Conservation (phyloP, 2,113 vertebrate genomes). For the Pelusios castaneus region DNA sequence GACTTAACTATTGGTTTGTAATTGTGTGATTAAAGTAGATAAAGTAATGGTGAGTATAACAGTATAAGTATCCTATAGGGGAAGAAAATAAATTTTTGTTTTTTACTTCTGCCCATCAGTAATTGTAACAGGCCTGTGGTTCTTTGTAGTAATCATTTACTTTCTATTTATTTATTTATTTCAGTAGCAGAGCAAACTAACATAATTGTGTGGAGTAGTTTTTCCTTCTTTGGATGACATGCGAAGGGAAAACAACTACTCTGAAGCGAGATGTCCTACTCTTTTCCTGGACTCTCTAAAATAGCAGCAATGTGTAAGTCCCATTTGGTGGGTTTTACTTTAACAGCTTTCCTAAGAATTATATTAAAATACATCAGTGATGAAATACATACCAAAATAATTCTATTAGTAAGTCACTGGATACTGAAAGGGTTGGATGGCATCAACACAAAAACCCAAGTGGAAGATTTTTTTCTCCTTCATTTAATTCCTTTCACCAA, state of each 20-base stretch:
- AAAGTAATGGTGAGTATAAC: not conserved
- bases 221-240: constrained; percentile 55
- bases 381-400: constrained; percentile 51
- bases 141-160: not conserved
- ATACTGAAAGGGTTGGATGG: constrained; percentile 29
- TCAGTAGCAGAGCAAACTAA: not conserved
- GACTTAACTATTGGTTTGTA: not conserved
- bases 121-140: not conserved
- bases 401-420: constrained; percentile 21
- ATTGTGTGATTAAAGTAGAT: not conserved
- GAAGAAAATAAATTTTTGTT: not conserved
- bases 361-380: constrained; percentile 28
- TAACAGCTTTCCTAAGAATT: constrained; percentile 39
- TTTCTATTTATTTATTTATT: not conserved
- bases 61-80: not conserved
- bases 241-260: constrained; percentile 59
- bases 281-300: constrained; percentile 58
- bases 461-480: constrained; percentile 28
- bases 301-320: constrained; percentile 50
- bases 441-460: constrained; percentile 39
- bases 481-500: constrained; percentile 64
- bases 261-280: constrained; percentile 38
- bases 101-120: not conserved
- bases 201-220: constrained; percentile 13
- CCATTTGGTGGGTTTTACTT: constrained; percentile 52